A percentile compares a stretch with the other conserved stretches of the same genome.
Evolutionary conservation across 2,888 invertebrate species (phyloP).

Genomic region (Metalampra italica): DNA sequence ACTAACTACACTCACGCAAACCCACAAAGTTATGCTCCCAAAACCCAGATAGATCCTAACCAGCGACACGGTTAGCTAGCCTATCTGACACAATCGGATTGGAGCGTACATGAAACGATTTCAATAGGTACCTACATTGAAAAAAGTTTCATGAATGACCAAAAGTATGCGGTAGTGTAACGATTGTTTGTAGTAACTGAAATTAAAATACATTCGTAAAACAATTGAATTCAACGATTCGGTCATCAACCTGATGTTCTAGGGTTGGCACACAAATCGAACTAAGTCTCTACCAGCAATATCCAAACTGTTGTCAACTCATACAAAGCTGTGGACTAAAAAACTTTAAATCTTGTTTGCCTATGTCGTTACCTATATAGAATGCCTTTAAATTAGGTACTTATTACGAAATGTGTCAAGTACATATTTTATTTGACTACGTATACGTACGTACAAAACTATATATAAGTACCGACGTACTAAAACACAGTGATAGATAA

Average conservation of each 20-base stretch:
- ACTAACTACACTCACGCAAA: constrained; percentile 46
- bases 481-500: constrained; percentile 14
- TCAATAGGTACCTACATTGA: neutral
- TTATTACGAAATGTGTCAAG: neutral
- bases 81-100: constrained; percentile 52
- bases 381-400: no score
- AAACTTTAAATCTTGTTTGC: neutral
- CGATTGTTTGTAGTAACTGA: constrained; percentile 7
- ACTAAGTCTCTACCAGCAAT: neutral
- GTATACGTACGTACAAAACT: constrained; percentile 1
- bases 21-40: constrained; percentile 55
- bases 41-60: constrained; percentile 61
- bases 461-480: neutral
- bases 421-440: neutral
- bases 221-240: constrained; percentile 15
- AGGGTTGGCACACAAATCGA: constrained; percentile 12
- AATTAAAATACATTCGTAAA: constrained; percentile 18
- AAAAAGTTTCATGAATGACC: constrained; percentile 7
- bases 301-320: neutral
- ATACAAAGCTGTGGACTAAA: neutral
- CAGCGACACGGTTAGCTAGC: constrained; percentile 53
- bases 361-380: no score
- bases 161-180: neutral
- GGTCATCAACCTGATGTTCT: constrained; percentile 14
- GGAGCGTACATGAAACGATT: neutral